Evolutionary conservation across 2,797 vertebrate species (phyloP).

Genomic region (Morelia viridis): DNA sequence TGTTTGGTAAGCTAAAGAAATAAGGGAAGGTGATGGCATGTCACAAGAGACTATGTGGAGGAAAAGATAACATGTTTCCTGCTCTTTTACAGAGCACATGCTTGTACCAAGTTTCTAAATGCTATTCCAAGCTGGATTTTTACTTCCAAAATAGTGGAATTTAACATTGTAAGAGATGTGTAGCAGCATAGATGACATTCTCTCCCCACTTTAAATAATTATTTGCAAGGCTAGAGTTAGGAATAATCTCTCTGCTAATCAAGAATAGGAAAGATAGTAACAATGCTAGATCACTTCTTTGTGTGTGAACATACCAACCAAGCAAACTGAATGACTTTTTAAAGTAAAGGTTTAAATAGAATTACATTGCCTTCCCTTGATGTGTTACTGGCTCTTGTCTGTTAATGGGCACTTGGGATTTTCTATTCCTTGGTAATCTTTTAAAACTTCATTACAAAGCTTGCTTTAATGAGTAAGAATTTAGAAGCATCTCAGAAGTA

Average conservation of each 20-base stretch:
- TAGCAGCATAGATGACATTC: conserved; percentile 26
- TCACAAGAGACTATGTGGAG: background rate
- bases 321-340: conserved; percentile 45
- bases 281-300: conserved; percentile 47
- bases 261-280: conserved; percentile 61
- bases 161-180: conserved; percentile 13
- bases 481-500: conserved; percentile 40
- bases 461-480: conserved; percentile 40
- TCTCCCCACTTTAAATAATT: background rate
- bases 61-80: background rate
- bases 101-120: background rate
- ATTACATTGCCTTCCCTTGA: conserved; percentile 59
- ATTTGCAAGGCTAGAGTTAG: background rate
- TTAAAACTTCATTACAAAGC: conserved; percentile 49
- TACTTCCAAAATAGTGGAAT: background rate
- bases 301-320: conserved; percentile 42
- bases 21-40: background rate
- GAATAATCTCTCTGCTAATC: conserved; percentile 21
- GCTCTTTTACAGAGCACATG: background rate
- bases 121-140: background rate
- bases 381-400: conserved; percentile 63
- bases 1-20: background rate
- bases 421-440: conserved; percentile 43
- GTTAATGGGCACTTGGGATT: conserved; percentile 64
- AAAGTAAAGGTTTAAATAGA: conserved; percentile 68